Evolutionary conservation across 2,113 vertebrate species (phyloP).

Genomic region (Indicator indicator): DNA sequence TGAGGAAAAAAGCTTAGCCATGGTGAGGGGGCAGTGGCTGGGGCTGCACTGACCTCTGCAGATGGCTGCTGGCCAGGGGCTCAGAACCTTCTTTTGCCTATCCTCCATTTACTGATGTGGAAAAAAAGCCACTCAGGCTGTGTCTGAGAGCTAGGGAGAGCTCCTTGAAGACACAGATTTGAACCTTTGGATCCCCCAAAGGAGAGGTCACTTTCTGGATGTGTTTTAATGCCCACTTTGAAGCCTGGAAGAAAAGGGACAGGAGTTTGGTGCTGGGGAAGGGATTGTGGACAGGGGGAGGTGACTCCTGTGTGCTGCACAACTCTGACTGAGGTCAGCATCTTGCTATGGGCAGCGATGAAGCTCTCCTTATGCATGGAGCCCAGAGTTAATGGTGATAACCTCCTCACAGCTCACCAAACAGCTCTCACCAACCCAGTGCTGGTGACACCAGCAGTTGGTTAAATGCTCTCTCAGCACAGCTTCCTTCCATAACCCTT

Average conservation of each 20-base stretch:
- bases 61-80: background rate
- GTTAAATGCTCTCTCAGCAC: background rate
- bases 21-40: background rate
- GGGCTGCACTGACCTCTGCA: background rate
- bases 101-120: background rate
- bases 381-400: background rate
- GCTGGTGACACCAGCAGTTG: too few species aligned
- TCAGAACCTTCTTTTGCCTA: background rate
- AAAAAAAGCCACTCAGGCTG: background rate
- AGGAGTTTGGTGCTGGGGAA: background rate
- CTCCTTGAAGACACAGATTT: background rate
- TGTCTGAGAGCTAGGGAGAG: background rate
- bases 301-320: background rate
- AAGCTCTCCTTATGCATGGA: background rate
- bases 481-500: background rate
- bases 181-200: background rate
- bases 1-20: background rate
- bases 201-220: background rate
- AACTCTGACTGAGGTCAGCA: background rate
- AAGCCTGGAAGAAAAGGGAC: background rate
- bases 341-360: background rate
- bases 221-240: background rate
- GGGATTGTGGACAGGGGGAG: background rate
- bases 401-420: background rate
- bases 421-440: background rate